Conservation (phyloP, 2,797 vertebrate genomes). For the Squalus acanthias region DNA sequence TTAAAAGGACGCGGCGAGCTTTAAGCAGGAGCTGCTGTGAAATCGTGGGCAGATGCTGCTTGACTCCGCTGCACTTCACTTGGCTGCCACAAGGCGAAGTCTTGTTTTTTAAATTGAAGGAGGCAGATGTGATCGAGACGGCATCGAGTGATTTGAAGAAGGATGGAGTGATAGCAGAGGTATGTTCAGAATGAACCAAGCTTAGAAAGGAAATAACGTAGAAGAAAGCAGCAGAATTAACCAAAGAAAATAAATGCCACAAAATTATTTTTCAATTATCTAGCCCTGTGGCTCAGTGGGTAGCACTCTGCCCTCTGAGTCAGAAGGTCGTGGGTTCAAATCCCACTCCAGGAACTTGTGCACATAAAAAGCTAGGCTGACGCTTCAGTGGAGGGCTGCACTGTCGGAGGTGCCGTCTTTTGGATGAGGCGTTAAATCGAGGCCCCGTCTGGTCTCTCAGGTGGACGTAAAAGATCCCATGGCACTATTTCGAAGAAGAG, state of each 20-base stretch:
- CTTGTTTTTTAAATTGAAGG: constrained; percentile 19
- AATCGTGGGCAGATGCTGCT: background rate
- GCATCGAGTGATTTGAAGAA: background rate
- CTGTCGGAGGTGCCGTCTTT: too few species aligned
- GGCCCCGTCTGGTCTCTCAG: too few species aligned
- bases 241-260: too few species aligned
- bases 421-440: too few species aligned
- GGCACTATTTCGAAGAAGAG: too few species aligned
- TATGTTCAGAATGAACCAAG: background rate
- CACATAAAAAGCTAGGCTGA: too few species aligned
- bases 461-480: too few species aligned
- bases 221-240: background rate
- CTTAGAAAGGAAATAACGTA: background rate
- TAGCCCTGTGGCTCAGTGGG: too few species aligned
- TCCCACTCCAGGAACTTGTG: too few species aligned
- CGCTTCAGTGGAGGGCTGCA: too few species aligned
- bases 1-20: background rate
- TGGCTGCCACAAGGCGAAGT: background rate
- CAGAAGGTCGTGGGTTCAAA: too few species aligned
- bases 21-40: background rate
- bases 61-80: background rate
- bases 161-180: background rate
- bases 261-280: background rate
- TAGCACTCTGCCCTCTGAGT: too few species aligned
- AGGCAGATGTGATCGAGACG: background rate